These are phyloP conservation scores for Branchinecta lindahli DNA, from an alignment of 1,140 invertebrate genomes.

Conservation along the genomic window DNA sequence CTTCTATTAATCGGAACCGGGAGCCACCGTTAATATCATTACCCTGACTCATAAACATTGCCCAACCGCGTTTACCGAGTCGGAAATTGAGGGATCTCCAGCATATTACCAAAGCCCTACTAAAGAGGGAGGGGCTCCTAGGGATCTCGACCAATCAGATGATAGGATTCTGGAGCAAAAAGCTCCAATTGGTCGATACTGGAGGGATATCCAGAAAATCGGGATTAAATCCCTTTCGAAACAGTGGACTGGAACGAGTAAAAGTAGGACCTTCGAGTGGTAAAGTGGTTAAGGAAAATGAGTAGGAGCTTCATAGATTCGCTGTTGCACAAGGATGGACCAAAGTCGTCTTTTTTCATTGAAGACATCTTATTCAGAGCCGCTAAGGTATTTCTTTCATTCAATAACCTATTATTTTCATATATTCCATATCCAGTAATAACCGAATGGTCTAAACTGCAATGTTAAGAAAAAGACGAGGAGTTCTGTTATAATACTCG, in stretches of 20 bases:
- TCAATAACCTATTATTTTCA: not conserved
- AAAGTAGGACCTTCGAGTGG: too few relatives aligned
- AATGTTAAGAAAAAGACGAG: conserved; percentile 8
- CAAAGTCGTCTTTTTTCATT: conserved; percentile 49
- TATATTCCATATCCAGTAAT: conserved; percentile 9
- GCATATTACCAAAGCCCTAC: conserved; percentile 8
- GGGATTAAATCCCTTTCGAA: too few relatives aligned
- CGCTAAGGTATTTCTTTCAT: conserved; percentile 28
- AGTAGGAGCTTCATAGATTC: not conserved
- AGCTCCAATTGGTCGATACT: too few relatives aligned
- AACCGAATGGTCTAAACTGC: not conserved
- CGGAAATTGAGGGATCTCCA: conserved; percentile 6
- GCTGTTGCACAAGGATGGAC: not conserved
- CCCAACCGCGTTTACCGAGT: conserved; percentile 2
- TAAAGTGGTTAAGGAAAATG: not conserved
- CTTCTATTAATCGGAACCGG: not conserved
- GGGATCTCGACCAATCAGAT: too few relatives aligned
- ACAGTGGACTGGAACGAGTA: too few relatives aligned
- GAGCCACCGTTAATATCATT: not conserved
- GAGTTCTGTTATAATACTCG: too few relatives aligned
- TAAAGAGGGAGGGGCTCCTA: not conserved
- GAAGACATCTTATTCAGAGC: conserved; percentile 57
- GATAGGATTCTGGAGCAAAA: too few relatives aligned
- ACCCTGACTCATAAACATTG: conserved; percentile 1
- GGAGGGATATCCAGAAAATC: too few relatives aligned